Base-by-base conservation (phyloP, 2,797 vertebrate species). In the Benthosema pterotum region DNA sequence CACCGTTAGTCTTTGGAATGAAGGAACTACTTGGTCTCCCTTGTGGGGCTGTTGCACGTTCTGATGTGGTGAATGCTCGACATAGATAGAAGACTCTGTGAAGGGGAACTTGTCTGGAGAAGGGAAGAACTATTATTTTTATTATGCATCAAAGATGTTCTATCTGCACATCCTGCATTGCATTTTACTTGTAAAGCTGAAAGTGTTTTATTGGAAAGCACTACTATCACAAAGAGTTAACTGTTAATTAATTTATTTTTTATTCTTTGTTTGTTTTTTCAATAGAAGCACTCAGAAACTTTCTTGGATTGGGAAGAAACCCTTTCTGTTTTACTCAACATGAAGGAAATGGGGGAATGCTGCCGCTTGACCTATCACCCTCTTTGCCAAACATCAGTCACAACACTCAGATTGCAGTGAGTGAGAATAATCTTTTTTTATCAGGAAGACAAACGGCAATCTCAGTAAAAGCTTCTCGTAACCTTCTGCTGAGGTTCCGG, bases 21-120 rank as follows among this genome's bases (percentile, higher is more conserved):
- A 92, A 14, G 94, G 93, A 42, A 94, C 56, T 0, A 95, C 87
- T 42, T 92, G 92, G 60, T 96, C 94, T 32, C 95, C 94, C 47
- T 89, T 92, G 22, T 79, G 83, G 0, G 72, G 65, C 66, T 55
- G 69, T 47, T 84, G 83, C 1, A 57, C 65, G 3, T 52, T 76
- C 52, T 89, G 78, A 67, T 80, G 82, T 47, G 84, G 74, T 38
- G 67, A 84, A 59, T 18, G 88, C 80, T 79, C 86, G 50, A 91
- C 67, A 67, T 77, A 89, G 12, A 79, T 86, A 16, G 75, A 42
- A 14, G 84, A 68, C 48, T 87, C 72, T 0, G 86, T 77, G 6
- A 54, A 65, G 12, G 88, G 60, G 57, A 84, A 14, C 52, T 61
- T 87, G 50, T 90, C 96, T 98, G 78, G 11, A 17, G 15, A 55